Base-by-base conservation (phyloP, 2,797 vertebrate genomes). In the Heteromormyrus szaboi region DNA sequence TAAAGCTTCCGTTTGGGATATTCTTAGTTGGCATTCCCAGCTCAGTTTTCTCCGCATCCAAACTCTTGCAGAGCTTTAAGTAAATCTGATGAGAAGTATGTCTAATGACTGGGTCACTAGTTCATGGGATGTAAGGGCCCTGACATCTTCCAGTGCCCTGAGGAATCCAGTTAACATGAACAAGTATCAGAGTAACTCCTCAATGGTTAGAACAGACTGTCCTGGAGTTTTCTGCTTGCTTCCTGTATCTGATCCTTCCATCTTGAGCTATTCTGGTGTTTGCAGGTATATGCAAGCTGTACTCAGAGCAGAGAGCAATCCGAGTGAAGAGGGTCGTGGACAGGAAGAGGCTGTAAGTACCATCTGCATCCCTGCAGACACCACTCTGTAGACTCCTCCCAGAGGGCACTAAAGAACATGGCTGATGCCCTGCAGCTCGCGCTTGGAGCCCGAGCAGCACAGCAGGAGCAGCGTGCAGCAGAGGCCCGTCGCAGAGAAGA, bases 251-350 rank as follows among this genome's bases (percentile, higher is more conserved):
- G n/a, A 33, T 14, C 11, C n/a, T 19, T 54, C 48, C 44, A 4
- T 85, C n/a, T 50, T 46, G 9, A 4, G 65, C 51, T 41, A 46
- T 50, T 89, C 37, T 89, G 41, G 33, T 91, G 89, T 91, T 65
- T 90, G 92, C 92, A 96, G 98, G 97, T 92, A 98, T 99, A 0
- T 99, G 98, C 92, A 98, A 98, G 91, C 95, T 99, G 88, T 99
- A 99, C 93, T 99, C 98, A 0, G 98, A 99, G 90, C 98, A 99
- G 90, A 97, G 98, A 93, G 98, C 98, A 37, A 97, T 99, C 90
- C 93, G 98, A 90, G 98, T 99, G 53, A 99, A 99, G 90, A 95
- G 96, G 85, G 96, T 98, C 91, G 97, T 99, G 93, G 98, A 99
- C 92, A 99, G 98, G 93, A 99, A 98, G 93, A 96, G 98, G 94